Percentiles rank a stretch among this genome's conserved stretches.
These are phyloP conservation scores for Heterodera filipjevi DNA, from an alignment of 2,888 invertebrate genomes.

Conservation along the genomic window DNA sequence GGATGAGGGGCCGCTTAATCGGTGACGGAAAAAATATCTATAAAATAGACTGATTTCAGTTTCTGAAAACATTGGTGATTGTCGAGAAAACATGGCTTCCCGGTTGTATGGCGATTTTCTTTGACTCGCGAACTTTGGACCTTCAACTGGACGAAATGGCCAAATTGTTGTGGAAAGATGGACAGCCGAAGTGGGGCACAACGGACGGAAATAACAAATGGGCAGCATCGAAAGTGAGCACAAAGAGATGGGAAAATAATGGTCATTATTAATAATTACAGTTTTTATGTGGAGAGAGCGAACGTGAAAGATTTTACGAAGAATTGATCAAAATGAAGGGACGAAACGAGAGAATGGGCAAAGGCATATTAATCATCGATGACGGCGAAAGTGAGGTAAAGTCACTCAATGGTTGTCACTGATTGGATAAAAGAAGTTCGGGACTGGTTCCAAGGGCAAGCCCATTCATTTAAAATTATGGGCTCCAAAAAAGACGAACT, in stretches of 20 bases:
- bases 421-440: no score
- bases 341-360: constrained; percentile 3
- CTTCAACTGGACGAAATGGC: neutral
- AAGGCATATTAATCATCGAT: constrained; percentile 12
- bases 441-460: no score
- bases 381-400: neutral
- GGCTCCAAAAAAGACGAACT: neutral
- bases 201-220: constrained; percentile 7
- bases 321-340: constrained; percentile 9
- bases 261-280: neutral
- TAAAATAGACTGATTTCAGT: neutral
- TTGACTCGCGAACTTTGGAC: constrained; percentile 22
- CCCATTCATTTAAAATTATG: no score
- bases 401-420: no score
- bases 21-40: no score
- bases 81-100: constrained; percentile 16
- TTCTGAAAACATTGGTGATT: constrained; percentile 12
- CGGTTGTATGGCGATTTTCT: constrained; percentile 9
- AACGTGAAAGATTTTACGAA: neutral
- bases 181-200: neutral
- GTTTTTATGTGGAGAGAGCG: constrained; percentile 17
- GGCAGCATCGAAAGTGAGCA: constrained; percentile 20
- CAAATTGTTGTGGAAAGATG: constrained; percentile 1
- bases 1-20: no score
- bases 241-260: neutral